Base-by-base conservation (phyloP, 2,797 vertebrate genomes). In the Sus cebifrons region DNA sequence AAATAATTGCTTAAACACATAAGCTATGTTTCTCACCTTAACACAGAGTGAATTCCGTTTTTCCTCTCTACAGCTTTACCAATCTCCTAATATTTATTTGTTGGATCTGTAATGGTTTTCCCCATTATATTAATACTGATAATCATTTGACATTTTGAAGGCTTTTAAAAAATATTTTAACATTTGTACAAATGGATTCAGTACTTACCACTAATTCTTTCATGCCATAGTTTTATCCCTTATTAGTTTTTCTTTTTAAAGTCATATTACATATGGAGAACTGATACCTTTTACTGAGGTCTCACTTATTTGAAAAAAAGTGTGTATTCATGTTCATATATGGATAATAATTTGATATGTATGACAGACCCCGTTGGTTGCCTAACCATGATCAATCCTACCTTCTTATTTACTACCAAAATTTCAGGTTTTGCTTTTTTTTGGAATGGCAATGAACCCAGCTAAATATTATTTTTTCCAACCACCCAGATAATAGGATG, bases 21-120 rank as follows among this genome's bases (percentile, higher is more conserved):
- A 93, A 90, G 86, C n/a, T 23, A 67, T 44, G 60, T 89, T 64
- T 94, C 32, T 97, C 18, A 79, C 11, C 2, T 81, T 62, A 88
- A 68, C 1, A 36, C 20, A 92, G 1, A 90, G 3, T 52, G 36
- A 85, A 27, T 75, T 62, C 86, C 5, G 60, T 82, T 77, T 92
- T 44, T 82, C 40, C 32, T 86, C 18, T 65, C 40, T 93, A 36
- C 0, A 1, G n/a, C 40, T 62, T 77, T 74, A 54, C 25, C 32
- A 54, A 9, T 70, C 44, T 92, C 16, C 29, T 91, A 15, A 52
- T 81, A 85, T 49, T 78, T 32, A 4, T 44, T 87, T 2, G 21
- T 87, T 81, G 17, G 7, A 2, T 44, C 4, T 95, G 6, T 83
- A 89, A 74, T 60, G 87, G 36, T 79, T 77, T 73, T 54, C 9